Evolutionary conservation across 2,113 vertebrate genomes (phyloP).

Genomic region (Platanista minor): DNA sequence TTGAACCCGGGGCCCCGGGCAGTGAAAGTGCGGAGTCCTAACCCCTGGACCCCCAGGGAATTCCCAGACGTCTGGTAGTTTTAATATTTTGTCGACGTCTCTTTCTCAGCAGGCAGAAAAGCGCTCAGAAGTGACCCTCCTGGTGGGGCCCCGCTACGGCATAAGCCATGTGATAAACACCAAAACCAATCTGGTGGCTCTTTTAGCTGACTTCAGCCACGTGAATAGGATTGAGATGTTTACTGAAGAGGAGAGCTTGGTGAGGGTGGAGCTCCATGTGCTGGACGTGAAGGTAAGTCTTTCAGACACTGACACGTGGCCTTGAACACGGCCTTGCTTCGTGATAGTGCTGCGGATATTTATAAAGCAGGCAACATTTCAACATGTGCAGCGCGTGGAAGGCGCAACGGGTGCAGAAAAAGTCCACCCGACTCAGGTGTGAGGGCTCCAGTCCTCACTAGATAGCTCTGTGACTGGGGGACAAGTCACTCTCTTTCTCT

Average conservation of each 20-base stretch:
- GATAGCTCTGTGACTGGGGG: not conserved
- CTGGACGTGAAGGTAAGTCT: slow-evolving; percentile 93
- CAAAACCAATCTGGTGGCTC: slow-evolving; percentile 96
- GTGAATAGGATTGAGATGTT: slow-evolving; percentile 99
- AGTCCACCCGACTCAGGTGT: not conserved
- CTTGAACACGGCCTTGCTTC: not conserved
- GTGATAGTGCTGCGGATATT: not conserved
- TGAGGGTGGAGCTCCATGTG: slow-evolving; percentile 96
- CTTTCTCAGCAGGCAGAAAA: slow-evolving; percentile 94
- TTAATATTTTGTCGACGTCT: slow-evolving; percentile 28
- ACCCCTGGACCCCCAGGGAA: not conserved
- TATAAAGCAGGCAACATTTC: not conserved
- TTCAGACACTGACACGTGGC: not conserved
- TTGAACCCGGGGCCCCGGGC: not conserved
- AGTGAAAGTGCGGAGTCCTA: not conserved
- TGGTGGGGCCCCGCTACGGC: slow-evolving; percentile 95
- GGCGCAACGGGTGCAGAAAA: not conserved
- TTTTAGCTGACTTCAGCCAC: slow-evolving; percentile 97
- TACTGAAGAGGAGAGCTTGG: slow-evolving; percentile 91
- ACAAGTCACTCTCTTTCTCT: not conserved
- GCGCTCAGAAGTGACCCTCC: slow-evolving; percentile 94
- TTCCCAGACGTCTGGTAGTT: not conserved
- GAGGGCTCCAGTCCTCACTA: not conserved
- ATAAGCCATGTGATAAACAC: slow-evolving; percentile 99
- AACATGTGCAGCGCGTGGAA: not conserved